Evolutionary conservation across 37 sponge, comb jelly and placozoan genomes (phyloP), one percentile per base, ranked within the genome.

Genomic region (Crambe crambe): DNA sequence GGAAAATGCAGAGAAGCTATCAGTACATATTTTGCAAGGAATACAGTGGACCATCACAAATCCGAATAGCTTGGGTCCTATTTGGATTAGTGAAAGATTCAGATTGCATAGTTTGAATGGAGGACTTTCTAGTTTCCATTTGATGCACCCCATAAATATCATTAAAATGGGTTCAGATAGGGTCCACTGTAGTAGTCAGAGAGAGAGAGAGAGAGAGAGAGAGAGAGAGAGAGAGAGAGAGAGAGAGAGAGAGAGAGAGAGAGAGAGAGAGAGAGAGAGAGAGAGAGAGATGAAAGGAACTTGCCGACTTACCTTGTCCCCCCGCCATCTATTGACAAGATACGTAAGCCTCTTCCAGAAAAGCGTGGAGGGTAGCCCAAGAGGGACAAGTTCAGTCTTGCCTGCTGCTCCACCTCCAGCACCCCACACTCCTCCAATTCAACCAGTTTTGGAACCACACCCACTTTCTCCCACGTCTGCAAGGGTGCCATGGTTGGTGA

Each of bases 271-370:
- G 54, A 51, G 54, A 51, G 54, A 51, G 54, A 9, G 9, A 51
- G 15, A 9, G 15, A 15, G n/a, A n/a, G n/a, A n/a, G n/a, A n/a
- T n/a, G n/a, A n/a, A n/a, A n/a, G n/a, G n/a, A n/a, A n/a, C n/a
- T 51, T 51, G 54, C 54, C 15, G 9, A 47, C 79, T 65, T 44
- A 93, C 94, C 94, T 93, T 5, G 81, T 78, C 6, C 94, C 94
- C 31, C 94, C 94, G 20, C 94, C 94, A 74, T 93, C 94, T 15
- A 93, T 66, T 26, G 94, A 75, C 39, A 93, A 68, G 4, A 93
- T 90, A 56, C 88, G 56, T 15, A 93, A 18, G 0, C 94, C 94
- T 42, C 73, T 59, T 23, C 85, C 85, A 1, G 67, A 20, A 37
- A 35, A 85, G 0, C 82, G 68, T 8, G 80, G 86, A 9, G 78